Evolutionary conservation across 2,888 invertebrate species (phyloP).

Genomic region (Cyrtodaria siliqua): DNA sequence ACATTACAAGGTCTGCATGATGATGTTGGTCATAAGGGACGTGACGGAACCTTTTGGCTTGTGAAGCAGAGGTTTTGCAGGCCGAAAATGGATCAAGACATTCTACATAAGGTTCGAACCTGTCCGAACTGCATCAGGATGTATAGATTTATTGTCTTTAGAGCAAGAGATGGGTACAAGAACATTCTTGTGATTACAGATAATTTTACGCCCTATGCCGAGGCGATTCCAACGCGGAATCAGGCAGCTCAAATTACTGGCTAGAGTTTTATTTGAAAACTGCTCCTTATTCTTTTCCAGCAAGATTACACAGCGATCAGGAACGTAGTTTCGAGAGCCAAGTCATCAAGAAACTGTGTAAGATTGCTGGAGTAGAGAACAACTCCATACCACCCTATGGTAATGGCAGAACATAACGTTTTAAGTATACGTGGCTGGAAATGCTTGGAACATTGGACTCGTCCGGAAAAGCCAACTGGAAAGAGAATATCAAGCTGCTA

Average conservation of each 20-base stretch:
- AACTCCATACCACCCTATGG: constrained; percentile 5
- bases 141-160: no score
- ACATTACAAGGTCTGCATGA: constrained; percentile 2
- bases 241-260: no score
- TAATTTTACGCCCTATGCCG: no score
- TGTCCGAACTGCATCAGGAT: no score
- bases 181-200: no score
- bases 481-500: neutral
- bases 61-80: neutral
- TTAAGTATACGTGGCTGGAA: neutral
- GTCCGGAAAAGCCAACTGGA: neutral
- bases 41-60: neutral
- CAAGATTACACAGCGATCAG: no score
- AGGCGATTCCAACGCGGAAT: no score
- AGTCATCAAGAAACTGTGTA: neutral
- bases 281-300: no score
- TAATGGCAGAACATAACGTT: neutral
- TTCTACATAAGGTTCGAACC: no score
- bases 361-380: constrained; percentile 1
- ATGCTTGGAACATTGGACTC: constrained; percentile 3
- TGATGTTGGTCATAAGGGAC: constrained; percentile 1
- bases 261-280: no score
- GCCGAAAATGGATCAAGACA: neutral
- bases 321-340: neutral
- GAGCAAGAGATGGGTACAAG: no score